Conservation (phyloP, 1,140 invertebrate species). For the Polypedilum pembai region DNA sequence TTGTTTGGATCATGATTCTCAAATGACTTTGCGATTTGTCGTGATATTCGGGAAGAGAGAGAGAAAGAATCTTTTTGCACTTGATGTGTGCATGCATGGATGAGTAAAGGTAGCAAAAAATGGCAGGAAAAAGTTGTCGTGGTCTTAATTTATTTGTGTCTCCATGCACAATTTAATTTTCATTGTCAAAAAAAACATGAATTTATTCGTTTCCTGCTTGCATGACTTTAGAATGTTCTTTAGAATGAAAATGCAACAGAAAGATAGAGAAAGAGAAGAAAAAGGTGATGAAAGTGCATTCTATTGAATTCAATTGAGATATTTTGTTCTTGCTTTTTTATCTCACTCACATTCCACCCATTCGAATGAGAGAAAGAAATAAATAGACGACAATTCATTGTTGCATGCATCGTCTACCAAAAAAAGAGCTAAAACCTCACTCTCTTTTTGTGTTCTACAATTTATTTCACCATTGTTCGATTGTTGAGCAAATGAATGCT, state of each 20-base stretch:
- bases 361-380: neutral
- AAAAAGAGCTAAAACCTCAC: too few relatives aligned
- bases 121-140: neutral
- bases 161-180: slow-evolving; percentile 2
- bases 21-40: neutral
- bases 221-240: neutral
- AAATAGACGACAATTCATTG: slow-evolving; percentile 18
- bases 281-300: slow-evolving; percentile 17
- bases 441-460: neutral
- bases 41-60: neutral
- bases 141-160: neutral
- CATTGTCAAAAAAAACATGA: neutral
- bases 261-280: neutral
- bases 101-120: neutral
- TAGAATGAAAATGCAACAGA: neutral
- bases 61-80: neutral
- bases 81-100: neutral
- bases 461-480: slow-evolving; percentile 18
- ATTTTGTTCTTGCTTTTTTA: neutral
- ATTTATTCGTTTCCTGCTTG: slow-evolving; percentile 2
- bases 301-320: slow-evolving; percentile 18
- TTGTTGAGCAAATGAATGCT: neutral
- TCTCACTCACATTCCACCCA: neutral
- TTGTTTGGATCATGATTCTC: neutral
- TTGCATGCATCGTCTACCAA: slow-evolving; percentile 2